A percentile compares a stretch with the other conserved stretches of the same genome.
phyloP scores from a whole-genome alignment of 1,140 invertebrate genomes.

The Bactericera cockerelli region DNA sequence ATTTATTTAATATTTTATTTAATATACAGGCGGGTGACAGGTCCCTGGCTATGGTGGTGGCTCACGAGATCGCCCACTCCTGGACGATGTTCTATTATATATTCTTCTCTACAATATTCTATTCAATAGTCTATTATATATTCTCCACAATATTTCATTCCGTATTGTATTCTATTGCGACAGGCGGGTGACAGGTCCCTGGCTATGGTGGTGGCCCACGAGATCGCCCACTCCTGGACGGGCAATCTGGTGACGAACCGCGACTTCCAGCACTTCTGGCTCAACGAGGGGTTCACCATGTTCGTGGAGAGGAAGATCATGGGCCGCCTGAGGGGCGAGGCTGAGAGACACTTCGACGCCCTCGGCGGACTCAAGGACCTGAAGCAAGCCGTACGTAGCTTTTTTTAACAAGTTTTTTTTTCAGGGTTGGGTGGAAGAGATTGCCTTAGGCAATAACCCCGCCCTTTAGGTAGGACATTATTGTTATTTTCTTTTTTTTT shows the following conservation, averaged over 20 bases:
- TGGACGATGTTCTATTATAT: no score
- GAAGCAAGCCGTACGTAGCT: constrained; percentile 48
- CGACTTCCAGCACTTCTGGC: constrained; percentile 92
- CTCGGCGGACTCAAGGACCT: constrained; percentile 58
- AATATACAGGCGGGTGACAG: no score
- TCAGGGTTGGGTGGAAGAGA: constrained; percentile 91
- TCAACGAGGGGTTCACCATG: constrained; percentile 92
- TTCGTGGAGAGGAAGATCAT: constrained; percentile 81
- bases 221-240: constrained; percentile 93
- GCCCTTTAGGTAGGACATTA: no score
- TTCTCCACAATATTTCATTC: no score
- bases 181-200: constrained; percentile 78
- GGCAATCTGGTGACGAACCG: constrained; percentile 87
- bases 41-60: no score
- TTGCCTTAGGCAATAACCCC: no score
- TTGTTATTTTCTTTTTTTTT: no score
- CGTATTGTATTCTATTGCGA: no score
- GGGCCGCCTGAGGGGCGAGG: constrained; percentile 46
- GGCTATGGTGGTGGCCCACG: constrained; percentile 79
- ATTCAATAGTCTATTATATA: no score
- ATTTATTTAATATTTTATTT: no score
- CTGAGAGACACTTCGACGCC: constrained; percentile 61
- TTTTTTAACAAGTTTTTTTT: constrained; percentile 93
- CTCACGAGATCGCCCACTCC: no score
- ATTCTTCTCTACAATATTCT: no score